Base-by-base conservation (phyloP, 2,888 invertebrate species). In the Julus scanicus region DNA sequence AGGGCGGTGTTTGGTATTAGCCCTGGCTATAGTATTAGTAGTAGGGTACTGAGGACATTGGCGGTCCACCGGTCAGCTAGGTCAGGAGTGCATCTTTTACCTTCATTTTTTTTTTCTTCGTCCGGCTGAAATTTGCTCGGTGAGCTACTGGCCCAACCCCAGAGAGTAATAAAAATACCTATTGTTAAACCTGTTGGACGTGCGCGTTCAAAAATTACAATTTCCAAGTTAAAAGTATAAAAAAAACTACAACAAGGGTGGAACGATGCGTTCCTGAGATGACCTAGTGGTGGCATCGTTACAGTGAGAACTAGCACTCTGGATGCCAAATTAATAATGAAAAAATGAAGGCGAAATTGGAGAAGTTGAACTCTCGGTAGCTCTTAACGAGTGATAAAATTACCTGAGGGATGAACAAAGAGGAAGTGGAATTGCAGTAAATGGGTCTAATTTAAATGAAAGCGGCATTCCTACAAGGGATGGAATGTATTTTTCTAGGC, bases 11-110 rank as follows among this genome's bases (percentile, higher is more conserved):
- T 63, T 15, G 15, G 63, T 63, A 63, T 63, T 63, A 63, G 63
- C 63, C 63, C 5, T n/a, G 63, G 63, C 63, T 63, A 63, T 29
- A 29, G 29, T 29, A 29, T 3, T 63, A 63, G 29, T 29, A 29
- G n/a, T 63, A 63, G 63, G 63, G 63, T n/a, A 63, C 63, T 63
- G 63, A 63, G 63, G 63, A 63, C 63, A 63, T n/a, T 9, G 20
- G 63, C 63, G 63, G 63, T 63, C 63, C 63, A 63, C 63, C 63
- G 63, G 63, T 63, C 63, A 63, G 63, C 63, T 63, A 63, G 63
- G 63, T 63, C 63, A 63, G 63, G 63, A 63, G 63, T 63, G 63
- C 63, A 63, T 63, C 63, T 63, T 63, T 63, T 63, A 8, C 63
- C 63, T 63, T 63, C 63, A 57, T 57, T 20, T 63, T 63, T 29